Conservation (phyloP, 2,888 invertebrate genomes). For the Amiota mariae region DNA sequence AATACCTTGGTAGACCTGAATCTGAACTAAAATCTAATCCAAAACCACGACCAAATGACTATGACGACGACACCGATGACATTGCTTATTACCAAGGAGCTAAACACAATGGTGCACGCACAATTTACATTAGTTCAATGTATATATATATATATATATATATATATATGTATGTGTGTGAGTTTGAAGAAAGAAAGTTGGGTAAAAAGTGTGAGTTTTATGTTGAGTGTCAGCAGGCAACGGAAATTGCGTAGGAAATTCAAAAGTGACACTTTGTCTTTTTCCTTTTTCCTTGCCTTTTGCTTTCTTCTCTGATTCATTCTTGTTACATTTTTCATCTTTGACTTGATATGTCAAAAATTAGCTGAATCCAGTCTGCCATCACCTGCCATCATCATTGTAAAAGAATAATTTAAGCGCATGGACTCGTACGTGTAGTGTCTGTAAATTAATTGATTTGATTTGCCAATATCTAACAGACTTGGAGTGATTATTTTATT, state of each 20-base stretch:
- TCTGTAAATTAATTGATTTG: no score
- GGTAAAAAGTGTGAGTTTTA: not conserved
- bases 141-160: slow-evolving; percentile 36
- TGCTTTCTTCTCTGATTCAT: not conserved
- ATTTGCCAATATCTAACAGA: no score
- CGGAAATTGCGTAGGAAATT: slow-evolving; percentile 66
- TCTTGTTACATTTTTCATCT: no score
- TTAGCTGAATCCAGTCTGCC: no score
- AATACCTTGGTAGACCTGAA: no score
- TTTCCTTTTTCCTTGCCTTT: slow-evolving; percentile 37
- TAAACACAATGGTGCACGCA: slow-evolving; percentile 28
- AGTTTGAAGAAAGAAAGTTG: slow-evolving; percentile 36
- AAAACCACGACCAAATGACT: slow-evolving; percentile 32
- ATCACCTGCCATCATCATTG: no score
- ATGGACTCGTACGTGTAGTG: no score
- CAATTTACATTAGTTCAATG: slow-evolving; percentile 37
- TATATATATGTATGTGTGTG: slow-evolving; percentile 35
- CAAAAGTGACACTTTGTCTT: slow-evolving; percentile 50
- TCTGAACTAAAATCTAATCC: not conserved
- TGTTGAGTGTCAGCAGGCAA: slow-evolving; percentile 62
- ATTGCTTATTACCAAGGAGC: slow-evolving; percentile 18
- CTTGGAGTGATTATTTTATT: no score
- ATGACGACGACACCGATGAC: not conserved
- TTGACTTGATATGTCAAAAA: no score
- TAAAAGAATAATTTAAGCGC: no score